Evolutionary conservation across 1,140 invertebrate genomes (phyloP).

Genomic region (Melitaea cinxia): DNA sequence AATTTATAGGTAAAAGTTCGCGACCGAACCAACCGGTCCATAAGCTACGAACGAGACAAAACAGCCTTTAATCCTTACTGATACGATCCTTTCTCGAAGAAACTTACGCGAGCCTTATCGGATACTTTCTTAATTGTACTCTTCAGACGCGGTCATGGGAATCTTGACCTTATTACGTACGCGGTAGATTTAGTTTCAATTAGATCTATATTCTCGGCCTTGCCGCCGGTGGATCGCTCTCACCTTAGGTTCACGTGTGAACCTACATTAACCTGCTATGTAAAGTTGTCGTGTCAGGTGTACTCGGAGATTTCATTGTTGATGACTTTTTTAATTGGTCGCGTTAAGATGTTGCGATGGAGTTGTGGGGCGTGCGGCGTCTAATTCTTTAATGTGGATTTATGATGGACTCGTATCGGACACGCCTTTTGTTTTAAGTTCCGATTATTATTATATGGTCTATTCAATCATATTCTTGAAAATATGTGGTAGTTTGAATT

Average conservation of each 20-base stretch:
- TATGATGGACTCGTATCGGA: slow-evolving; percentile 59
- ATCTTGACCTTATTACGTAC: slow-evolving; percentile 61
- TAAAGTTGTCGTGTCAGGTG: slow-evolving; percentile 69
- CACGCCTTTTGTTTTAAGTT: slow-evolving; percentile 60
- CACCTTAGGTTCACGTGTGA: slow-evolving; percentile 79
- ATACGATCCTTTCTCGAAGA: slow-evolving; percentile 57
- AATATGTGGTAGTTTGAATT: neutral
- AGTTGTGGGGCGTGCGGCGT: slow-evolving; percentile 65
- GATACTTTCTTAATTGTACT: slow-evolving; percentile 81
- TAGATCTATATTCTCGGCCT: slow-evolving; percentile 63
- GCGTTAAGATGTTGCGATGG: slow-evolving; percentile 59
- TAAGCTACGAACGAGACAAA: slow-evolving; percentile 40
- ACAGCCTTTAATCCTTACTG: slow-evolving; percentile 45
- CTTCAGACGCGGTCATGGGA: slow-evolving; percentile 46
- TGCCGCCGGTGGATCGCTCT: slow-evolving; percentile 78
- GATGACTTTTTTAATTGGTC: slow-evolving; percentile 67
- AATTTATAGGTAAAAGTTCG: slow-evolving; percentile 82
- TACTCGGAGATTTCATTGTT: slow-evolving; percentile 47
- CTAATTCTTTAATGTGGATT: slow-evolving; percentile 71
- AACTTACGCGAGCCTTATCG: slow-evolving; percentile 56
- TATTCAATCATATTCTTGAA: neutral
- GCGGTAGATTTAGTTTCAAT: slow-evolving; percentile 51
- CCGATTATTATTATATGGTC: slow-evolving; percentile 15
- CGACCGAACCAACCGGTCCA: slow-evolving; percentile 71
- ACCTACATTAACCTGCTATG: slow-evolving; percentile 75